Percentiles rank a stretch among this genome's conserved stretches.
Evolutionary conservation across 1,140 invertebrate genomes (phyloP).

Genomic region (Proctacanthus coquilletti): DNA sequence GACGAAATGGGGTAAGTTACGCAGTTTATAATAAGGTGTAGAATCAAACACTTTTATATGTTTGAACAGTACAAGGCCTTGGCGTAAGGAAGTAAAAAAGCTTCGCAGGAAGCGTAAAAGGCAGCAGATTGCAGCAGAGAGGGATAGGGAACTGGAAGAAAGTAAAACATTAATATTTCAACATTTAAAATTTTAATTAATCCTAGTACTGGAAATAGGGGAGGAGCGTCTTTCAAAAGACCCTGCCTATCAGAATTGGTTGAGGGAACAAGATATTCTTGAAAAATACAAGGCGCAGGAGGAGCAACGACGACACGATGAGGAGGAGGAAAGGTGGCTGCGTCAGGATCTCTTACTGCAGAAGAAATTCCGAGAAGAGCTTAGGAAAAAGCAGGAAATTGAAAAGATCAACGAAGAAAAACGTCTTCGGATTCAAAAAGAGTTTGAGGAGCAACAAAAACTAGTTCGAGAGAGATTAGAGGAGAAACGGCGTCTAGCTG

Average conservation of each 20-base stretch:
- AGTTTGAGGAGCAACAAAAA: conserved; percentile 34
- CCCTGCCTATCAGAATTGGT: conserved; percentile 21
- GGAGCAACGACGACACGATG: conserved; percentile 14
- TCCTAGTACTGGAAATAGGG: conserved; percentile 11
- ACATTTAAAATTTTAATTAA: conserved; percentile 3
- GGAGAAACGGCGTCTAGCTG: conserved; percentile 28
- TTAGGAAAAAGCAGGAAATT: conserved; percentile 16
- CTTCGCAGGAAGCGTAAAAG: conserved; percentile 29
- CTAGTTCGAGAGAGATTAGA: conserved; percentile 29
- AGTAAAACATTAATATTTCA: conserved; percentile 10
- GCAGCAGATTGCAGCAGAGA: conserved; percentile 23
- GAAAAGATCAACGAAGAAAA: conserved; percentile 14
- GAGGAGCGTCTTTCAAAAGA: conserved; percentile 15
- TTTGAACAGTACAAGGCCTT: no score
- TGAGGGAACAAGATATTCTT: conserved; percentile 16
- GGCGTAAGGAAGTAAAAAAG: conserved; percentile 33
- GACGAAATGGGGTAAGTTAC: no score
- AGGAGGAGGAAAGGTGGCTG: conserved; percentile 27
- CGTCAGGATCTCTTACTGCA: conserved; percentile 27
- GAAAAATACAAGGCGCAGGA: conserved; percentile 19
- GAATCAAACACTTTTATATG: no score
- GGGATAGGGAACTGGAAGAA: conserved; percentile 17
- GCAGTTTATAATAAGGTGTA: no score
- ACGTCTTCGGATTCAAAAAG: conserved; percentile 18
- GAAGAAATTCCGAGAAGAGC: conserved; percentile 23